These are phyloP conservation scores for Sorex maritimensis DNA, from an alignment of 2,797 vertebrate genomes.

Conservation along the genomic window DNA sequence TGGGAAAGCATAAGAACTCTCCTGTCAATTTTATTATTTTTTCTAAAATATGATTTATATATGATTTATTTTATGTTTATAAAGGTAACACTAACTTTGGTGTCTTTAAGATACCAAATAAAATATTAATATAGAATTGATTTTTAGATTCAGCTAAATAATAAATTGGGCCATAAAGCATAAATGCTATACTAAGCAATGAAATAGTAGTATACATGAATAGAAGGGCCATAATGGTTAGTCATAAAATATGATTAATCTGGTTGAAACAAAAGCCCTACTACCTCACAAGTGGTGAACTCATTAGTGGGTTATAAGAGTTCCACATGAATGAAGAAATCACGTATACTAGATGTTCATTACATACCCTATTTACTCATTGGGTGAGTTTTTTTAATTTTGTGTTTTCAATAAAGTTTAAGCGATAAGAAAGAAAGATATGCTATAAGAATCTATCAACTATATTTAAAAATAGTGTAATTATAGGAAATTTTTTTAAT, in stretches of 20 bases:
- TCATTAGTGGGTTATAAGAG: slow-evolving; percentile 79
- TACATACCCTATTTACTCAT: slow-evolving; percentile 83
- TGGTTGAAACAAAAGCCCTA: slow-evolving; percentile 81
- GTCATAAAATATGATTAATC: slow-evolving; percentile 83
- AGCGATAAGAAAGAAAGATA: slow-evolving; percentile 49
- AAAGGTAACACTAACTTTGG: slow-evolving; percentile 57
- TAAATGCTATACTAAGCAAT: slow-evolving; percentile 63
- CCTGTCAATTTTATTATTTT: slow-evolving; percentile 47
- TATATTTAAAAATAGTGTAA: slow-evolving; percentile 57
- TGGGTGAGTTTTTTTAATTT: slow-evolving; percentile 75
- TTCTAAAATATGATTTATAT: slow-evolving; percentile 57
- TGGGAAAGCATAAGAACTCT: slow-evolving; percentile 24
- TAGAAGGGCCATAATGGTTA: slow-evolving; percentile 77
- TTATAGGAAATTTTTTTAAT: slow-evolving; percentile 14
- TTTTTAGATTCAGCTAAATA: slow-evolving; percentile 79
- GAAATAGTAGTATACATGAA: slow-evolving; percentile 76
- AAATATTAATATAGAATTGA: slow-evolving; percentile 76
- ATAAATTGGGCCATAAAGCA: slow-evolving; percentile 80
- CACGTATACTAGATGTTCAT: slow-evolving; percentile 80
- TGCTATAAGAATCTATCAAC: slow-evolving; percentile 51
- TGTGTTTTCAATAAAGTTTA: slow-evolving; percentile 72
- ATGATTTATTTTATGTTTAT: slow-evolving; percentile 55
- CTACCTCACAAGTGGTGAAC: slow-evolving; percentile 80
- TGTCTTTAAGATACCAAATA: slow-evolving; percentile 66
- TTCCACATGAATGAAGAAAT: slow-evolving; percentile 82